Percentiles rank a stretch among this genome's conserved stretches.
Conservation (phyloP, 2,797 vertebrate genomes). For the Tangara arthus region DNA sequence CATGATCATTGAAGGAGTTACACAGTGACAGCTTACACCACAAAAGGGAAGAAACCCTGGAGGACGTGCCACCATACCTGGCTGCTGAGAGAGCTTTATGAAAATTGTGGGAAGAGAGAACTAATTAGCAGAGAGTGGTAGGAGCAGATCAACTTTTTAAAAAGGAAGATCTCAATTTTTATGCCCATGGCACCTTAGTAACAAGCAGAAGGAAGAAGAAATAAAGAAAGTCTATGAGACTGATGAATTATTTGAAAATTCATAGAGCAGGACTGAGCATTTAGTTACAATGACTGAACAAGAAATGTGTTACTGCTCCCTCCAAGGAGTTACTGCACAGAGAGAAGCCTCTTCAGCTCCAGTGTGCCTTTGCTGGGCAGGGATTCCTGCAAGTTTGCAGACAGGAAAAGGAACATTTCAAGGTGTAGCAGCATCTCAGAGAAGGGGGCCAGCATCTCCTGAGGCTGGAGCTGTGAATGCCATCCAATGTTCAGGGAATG, state of each 20-base stretch:
- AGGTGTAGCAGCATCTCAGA: background rate
- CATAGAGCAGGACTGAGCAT: background rate
- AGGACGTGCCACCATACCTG: background rate
- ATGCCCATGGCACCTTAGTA: background rate
- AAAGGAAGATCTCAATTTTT: background rate
- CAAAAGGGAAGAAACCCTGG: background rate
- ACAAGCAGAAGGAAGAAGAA: background rate
- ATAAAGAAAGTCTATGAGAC: background rate
- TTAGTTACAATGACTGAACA: background rate
- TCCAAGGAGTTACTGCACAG: background rate
- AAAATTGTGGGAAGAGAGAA: background rate
- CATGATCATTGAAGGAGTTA: background rate
- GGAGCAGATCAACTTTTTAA: background rate
- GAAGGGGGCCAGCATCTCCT: background rate
- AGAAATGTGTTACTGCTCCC: background rate
- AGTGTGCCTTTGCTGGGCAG: background rate
- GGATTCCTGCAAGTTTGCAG: background rate
- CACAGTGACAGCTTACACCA: background rate
- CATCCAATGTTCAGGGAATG: background rate
- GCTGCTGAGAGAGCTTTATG: background rate
- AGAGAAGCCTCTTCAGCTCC: background rate
- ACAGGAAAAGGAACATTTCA: background rate
- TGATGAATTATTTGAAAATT: conserved; percentile 28
- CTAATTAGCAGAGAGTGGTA: background rate
- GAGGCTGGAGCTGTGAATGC: background rate